These are phyloP conservation scores for Neogobius melanostomus DNA, from an alignment of 2,113 vertebrate species.

Conservation along the genomic window DNA sequence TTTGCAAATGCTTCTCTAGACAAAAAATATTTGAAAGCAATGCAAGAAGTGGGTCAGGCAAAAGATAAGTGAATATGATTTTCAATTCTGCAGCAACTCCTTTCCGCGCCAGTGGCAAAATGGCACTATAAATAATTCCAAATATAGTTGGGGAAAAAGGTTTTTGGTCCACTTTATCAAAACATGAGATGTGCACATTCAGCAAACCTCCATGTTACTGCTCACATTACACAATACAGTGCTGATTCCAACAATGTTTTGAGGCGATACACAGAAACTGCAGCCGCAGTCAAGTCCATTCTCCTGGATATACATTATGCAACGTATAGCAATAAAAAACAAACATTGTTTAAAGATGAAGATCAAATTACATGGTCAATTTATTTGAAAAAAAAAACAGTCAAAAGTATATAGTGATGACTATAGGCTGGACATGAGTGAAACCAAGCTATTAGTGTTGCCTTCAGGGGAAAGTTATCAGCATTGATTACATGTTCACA, in stretches of 20 bases:
- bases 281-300: not conserved
- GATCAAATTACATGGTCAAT: too few species aligned
- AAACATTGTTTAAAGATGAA: not conserved
- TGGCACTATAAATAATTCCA: constrained; percentile 7
- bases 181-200: not conserved
- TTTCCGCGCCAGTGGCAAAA: not conserved
- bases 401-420: not conserved
- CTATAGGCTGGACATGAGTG: constrained; percentile 11
- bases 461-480: constrained; percentile 36
- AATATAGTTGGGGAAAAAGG: not conserved
- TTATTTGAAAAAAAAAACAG: too few species aligned
- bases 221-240: not conserved
- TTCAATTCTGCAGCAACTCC: not conserved
- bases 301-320: not conserved
- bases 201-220: not conserved
- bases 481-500: constrained; percentile 46
- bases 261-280: not conserved
- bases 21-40: not conserved
- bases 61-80: not conserved
- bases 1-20: too few species aligned
- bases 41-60: constrained; percentile 4
- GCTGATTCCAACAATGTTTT: not conserved
- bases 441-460: constrained; percentile 44
- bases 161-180: constrained; percentile 6
- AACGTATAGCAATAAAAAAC: not conserved